A percentile compares a stretch with the other conserved stretches of the same genome.
Evolutionary conservation across 2,797 vertebrate genomes (phyloP).

Genomic region (Atherinosoma microstoma): DNA sequence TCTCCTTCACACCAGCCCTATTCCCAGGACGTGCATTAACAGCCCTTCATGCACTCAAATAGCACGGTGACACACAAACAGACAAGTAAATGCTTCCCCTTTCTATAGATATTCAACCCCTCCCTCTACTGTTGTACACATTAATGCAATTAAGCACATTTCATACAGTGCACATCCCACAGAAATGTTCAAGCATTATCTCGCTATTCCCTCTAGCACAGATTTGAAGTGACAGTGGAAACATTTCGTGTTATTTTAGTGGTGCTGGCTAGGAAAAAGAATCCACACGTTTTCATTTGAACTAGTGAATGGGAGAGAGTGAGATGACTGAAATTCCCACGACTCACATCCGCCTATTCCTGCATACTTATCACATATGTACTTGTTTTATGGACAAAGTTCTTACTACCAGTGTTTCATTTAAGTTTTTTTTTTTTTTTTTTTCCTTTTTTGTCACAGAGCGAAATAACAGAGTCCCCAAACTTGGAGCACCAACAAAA

Average conservation of each 20-base stretch:
- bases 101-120: constrained; percentile 36
- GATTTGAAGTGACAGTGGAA: constrained; percentile 77
- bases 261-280: constrained; percentile 50
- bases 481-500: constrained; percentile 57
- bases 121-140: constrained; percentile 13
- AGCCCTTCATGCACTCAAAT: constrained; percentile 45
- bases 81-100: constrained; percentile 65
- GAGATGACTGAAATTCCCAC: constrained; percentile 73
- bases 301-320: constrained; percentile 53
- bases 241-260: constrained; percentile 73
- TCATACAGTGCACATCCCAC: constrained; percentile 45
- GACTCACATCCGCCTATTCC: constrained; percentile 59
- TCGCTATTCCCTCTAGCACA: constrained; percentile 62
- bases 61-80: constrained; percentile 63
- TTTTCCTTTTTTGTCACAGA: constrained; percentile 24
- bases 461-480: constrained; percentile 37
- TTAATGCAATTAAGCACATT: constrained; percentile 47
- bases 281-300: constrained; percentile 61
- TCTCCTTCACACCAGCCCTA: constrained; percentile 74
- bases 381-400: constrained; percentile 34
- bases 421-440: neutral
- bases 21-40: constrained; percentile 77
- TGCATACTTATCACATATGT: constrained; percentile 48
- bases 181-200: constrained; percentile 60
- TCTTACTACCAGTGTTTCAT: constrained; percentile 39